Base-by-base conservation (phyloP, 1,140 invertebrate species). In the Periplaneta americana region DNA sequence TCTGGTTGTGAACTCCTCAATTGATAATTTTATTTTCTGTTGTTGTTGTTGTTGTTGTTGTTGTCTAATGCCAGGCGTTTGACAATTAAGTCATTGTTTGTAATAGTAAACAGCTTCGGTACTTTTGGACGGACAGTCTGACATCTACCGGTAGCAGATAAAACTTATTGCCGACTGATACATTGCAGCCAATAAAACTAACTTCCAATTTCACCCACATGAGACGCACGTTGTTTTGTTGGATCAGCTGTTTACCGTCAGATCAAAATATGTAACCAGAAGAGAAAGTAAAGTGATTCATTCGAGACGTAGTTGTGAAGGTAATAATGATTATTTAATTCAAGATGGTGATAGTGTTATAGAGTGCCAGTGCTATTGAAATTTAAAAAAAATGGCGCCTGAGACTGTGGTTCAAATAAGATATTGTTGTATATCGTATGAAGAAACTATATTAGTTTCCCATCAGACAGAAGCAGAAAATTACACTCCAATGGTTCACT, bases 401-500 rank as follows among this genome's bases (percentile, higher is more conserved):
- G 11, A n/a, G 22, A 28, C 22, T 28, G 48, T 66, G 11, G 48
- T 66, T n/a, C 77, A 78, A 37, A 78, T 78, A 35, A 34, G 79
- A 34, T 80, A 80, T 34, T 66, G 79, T 32, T 80, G 79, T n/a
- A 48, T 80, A 32, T 80, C 79, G n/a, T 35, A 74, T 35, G 31
- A n/a, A 0, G 79, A 74, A 33, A 15, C 33, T 33, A 74, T 74
- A 32, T 34, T 80, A 34, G 79, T 80, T n/a, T 80, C 79, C 22
- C 79, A 80, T 74, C 79, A 80, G 28, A 80, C 79, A 15, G 79
- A 80, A 80, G 34, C 79, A 18, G 79, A 74, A 57, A 80, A 35
- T 74, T 80, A 80, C 37, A 34, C 37, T 35, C 48, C 39, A 57
- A 74, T 80, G 39, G 48, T 80, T n/a, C 66, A 75, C 22, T 74